phyloP scores from a whole-genome alignment of 2,888 invertebrate genomes.

The Pseudococcus jackbeardsleyi region DNA sequence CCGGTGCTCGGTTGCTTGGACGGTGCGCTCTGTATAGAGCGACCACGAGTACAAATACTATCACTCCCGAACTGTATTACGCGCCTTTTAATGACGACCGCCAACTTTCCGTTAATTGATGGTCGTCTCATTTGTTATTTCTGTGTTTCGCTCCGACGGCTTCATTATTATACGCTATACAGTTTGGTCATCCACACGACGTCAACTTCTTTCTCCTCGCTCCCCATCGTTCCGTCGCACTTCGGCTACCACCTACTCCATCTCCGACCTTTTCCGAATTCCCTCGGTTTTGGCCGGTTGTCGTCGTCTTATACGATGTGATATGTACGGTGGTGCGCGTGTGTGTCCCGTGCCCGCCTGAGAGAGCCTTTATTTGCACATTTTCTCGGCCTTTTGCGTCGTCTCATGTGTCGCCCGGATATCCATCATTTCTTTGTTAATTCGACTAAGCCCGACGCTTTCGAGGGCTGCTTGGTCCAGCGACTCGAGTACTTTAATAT shows the following conservation, averaged over 20 bases:
- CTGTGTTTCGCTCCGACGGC: constrained; percentile 63
- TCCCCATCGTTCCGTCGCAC: not conserved
- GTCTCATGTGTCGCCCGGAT: constrained; percentile 30
- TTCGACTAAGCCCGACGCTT: constrained; percentile 1
- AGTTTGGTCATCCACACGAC: constrained; percentile 60
- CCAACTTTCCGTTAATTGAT: constrained; percentile 65
- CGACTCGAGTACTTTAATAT: not conserved
- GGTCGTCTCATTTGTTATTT: constrained; percentile 65
- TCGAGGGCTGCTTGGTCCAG: not conserved
- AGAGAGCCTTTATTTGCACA: constrained; percentile 15
- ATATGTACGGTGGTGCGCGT: not conserved
- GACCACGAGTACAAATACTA: constrained; percentile 48
- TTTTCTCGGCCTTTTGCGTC: constrained; percentile 42
- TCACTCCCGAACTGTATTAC: constrained; percentile 62
- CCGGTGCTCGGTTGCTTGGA: constrained; percentile 48
- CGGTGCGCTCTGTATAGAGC: constrained; percentile 42
- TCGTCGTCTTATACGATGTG: not conserved
- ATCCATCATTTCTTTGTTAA: constrained; percentile 45
- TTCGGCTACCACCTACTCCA: not conserved
- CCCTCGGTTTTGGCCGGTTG: not conserved
- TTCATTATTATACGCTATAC: constrained; percentile 62
- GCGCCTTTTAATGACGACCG: constrained; percentile 65
- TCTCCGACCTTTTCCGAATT: not conserved
- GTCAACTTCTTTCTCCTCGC: constrained; percentile 37
- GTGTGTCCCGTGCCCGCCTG: not conserved